Conservation (phyloP, 2,888 invertebrate species). For the Heliconius hortense region DNA sequence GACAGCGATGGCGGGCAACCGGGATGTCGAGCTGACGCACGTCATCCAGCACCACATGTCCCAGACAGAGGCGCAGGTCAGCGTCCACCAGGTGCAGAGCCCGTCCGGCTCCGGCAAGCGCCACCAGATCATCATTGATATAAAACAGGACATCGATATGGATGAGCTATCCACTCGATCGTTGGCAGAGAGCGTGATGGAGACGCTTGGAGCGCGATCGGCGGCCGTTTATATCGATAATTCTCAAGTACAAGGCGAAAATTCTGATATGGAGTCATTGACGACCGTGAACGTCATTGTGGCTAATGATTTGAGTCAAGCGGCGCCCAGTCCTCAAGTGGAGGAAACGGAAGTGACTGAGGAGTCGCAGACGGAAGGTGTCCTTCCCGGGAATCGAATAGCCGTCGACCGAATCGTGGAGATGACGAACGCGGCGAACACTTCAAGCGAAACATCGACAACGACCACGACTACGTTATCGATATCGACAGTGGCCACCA, state of each 20-base stretch:
- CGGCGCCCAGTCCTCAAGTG: constrained; percentile 57
- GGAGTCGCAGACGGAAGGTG: constrained; percentile 53
- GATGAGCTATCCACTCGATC: constrained; percentile 75
- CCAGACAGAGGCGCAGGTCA: constrained; percentile 72
- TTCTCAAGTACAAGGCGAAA: constrained; percentile 60
- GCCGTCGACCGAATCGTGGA: constrained; percentile 73
- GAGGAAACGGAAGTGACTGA: constrained; percentile 54
- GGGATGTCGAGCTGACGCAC: constrained; percentile 70
- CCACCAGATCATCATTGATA: constrained; percentile 79
- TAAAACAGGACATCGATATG: constrained; percentile 78
- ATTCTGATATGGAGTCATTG: constrained; percentile 69
- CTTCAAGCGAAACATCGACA: constrained; percentile 52
- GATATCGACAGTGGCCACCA: constrained; percentile 61
- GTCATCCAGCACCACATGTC: constrained; percentile 75
- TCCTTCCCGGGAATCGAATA: constrained; percentile 63
- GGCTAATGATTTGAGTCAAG: constrained; percentile 66
- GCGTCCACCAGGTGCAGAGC: constrained; percentile 73
- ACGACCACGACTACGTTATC: constrained; percentile 59
- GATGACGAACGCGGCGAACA: constrained; percentile 58
- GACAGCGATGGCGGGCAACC: constrained; percentile 65
- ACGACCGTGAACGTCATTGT: constrained; percentile 78
- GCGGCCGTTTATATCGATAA: constrained; percentile 78
- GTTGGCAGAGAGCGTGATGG: constrained; percentile 79
- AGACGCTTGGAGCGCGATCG: constrained; percentile 73
- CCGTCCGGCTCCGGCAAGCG: constrained; percentile 71